These are phyloP conservation scores for Temnothorax longispinosus DNA, from an alignment of 1,140 invertebrate species.

Conservation along the genomic window DNA sequence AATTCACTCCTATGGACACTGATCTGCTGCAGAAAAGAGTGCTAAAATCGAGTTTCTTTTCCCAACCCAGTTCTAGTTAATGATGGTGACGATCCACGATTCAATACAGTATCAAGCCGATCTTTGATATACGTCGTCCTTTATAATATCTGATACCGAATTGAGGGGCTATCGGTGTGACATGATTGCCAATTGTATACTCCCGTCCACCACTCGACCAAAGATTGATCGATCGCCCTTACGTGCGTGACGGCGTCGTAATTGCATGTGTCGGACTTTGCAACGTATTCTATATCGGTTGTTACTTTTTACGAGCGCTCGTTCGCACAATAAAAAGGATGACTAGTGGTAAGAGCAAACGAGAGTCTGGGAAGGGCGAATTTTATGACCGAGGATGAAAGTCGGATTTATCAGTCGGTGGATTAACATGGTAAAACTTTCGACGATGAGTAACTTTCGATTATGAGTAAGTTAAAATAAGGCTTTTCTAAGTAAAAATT, in stretches of 20 bases:
- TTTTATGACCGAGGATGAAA: not conserved
- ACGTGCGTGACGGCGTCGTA: constrained; percentile 26
- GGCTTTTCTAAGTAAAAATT: not conserved
- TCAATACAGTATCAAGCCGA: not conserved
- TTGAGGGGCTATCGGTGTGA: not conserved
- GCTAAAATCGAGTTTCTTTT: no score
- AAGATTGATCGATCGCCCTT: constrained; percentile 15
- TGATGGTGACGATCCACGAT: not conserved
- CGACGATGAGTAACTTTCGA: no score
- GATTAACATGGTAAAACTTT: not conserved
- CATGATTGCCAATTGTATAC: constrained; percentile 31
- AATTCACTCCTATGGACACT: no score
- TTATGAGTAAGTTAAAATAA: not conserved
- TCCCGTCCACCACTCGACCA: not conserved
- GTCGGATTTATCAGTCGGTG: not conserved
- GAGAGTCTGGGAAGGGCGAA: not conserved
- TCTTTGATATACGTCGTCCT: not conserved
- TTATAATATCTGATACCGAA: constrained; percentile 3
- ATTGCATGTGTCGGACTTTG: constrained; percentile 17
- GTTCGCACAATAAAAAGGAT: not conserved
- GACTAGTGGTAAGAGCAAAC: not conserved
- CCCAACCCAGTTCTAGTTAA: not conserved
- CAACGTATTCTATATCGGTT: constrained; percentile 3
- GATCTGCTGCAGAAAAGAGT: no score
- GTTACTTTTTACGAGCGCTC: constrained; percentile 32